A percentile compares a stretch with the other conserved stretches of the same genome.
These are phyloP conservation scores for Eulemur albifrons DNA, from an alignment of 2,797 vertebrate genomes.

Conservation along the genomic window DNA sequence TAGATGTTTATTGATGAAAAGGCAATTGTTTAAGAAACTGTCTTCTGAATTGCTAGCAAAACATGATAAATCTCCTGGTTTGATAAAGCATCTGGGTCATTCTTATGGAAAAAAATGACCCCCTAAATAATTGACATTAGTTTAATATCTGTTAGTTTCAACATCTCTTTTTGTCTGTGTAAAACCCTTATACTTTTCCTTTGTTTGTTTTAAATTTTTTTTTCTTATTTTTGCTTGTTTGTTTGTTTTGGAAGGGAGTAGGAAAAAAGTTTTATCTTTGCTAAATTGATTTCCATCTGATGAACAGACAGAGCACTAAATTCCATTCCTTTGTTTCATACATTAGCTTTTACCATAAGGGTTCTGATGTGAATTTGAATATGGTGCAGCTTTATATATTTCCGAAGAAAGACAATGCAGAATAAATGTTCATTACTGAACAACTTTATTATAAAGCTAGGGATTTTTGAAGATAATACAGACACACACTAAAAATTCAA, in stretches of 20 bases:
- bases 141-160: conserved; percentile 7
- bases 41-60: conserved; percentile 19
- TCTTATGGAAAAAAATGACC: background rate
- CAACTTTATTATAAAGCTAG: background rate
- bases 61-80: background rate
- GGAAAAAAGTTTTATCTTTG: background rate
- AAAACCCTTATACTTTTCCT: background rate
- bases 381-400: background rate
- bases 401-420: background rate
- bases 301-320: background rate
- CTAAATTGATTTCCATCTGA: background rate
- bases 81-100: background rate
- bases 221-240: background rate
- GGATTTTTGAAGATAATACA: conserved; percentile 42
- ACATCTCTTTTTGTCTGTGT: background rate
- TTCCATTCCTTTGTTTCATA: background rate
- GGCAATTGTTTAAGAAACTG: conserved; percentile 27
- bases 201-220: background rate
- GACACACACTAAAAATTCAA: conserved; percentile 55
- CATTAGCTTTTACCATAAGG: background rate
- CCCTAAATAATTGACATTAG: background rate
- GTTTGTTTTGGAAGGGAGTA: background rate
- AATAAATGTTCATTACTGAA: conserved; percentile 13
- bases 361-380: conserved; percentile 25
- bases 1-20: background rate